Evolutionary conservation across 2,113 vertebrate species (phyloP).

Genomic region (Mola mola): DNA sequence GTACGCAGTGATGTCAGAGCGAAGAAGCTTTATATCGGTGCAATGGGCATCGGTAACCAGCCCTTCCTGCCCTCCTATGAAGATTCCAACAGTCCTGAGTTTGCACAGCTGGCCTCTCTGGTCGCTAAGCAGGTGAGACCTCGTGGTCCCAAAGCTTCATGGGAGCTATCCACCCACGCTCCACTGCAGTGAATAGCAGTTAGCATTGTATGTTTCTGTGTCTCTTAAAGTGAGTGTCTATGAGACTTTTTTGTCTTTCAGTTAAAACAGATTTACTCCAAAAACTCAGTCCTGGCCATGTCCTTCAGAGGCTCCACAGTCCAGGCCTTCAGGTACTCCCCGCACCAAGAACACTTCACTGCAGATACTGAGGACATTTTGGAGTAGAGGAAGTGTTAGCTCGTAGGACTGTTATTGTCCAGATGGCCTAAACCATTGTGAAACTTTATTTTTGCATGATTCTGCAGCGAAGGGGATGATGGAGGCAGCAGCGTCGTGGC

Average conservation of each 20-base stretch:
- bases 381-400: too few relatives aligned
- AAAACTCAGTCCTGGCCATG: slow-evolving; percentile 48
- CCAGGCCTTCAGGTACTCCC: slow-evolving; percentile 80
- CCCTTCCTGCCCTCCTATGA: slow-evolving; percentile 59
- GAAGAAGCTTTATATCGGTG: slow-evolving; percentile 70
- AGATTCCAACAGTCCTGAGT: slow-evolving; percentile 56
- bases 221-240: background rate
- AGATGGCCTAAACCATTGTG: too few relatives aligned
- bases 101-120: slow-evolving; percentile 50
- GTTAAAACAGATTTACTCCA: slow-evolving; percentile 74
- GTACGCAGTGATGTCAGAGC: slow-evolving; percentile 48
- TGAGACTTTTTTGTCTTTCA: slow-evolving; percentile 57
- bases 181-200: background rate
- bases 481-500: slow-evolving; percentile 48
- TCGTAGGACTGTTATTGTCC: too few relatives aligned
- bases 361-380: too few relatives aligned
- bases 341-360: too few relatives aligned
- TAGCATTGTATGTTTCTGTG: background rate
- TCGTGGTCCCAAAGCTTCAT: background rate
- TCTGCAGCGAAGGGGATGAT: slow-evolving; percentile 50
- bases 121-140: slow-evolving; percentile 67
- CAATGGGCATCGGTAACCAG: slow-evolving; percentile 66
- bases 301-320: slow-evolving; percentile 66
- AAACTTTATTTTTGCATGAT: background rate
- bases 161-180: background rate